Base-by-base conservation (phyloP, 2,113 vertebrate genomes). In the Prunella himalayana region DNA sequence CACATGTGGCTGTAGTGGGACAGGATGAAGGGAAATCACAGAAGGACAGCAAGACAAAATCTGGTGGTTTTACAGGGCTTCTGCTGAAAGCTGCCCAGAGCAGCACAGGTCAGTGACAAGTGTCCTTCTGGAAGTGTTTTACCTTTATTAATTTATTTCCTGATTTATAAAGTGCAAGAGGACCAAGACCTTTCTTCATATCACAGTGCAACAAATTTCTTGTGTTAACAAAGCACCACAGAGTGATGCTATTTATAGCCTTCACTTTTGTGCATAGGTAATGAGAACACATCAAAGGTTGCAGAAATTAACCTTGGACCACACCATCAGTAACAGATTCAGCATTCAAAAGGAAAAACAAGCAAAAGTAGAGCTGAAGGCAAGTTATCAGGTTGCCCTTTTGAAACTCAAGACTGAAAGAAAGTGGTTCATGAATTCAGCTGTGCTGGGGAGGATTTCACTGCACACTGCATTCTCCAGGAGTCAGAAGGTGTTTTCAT, bases 281-380 rank as follows among this genome's bases (percentile, higher is more conserved):
- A 92, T 56, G 63, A 83, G 86, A 82, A 80, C 63, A 45, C 50
- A 24, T 17, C 50, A 94, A 86, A 95, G 92, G 75, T 53, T 49
- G 42, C 1, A 65, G 75, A 85, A 96, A 93, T 88, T 93, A 92
- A 92, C 94, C 82, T 93, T 70, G 82, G 63, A 65, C 57, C 7
- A 9, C 45, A 15, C 8, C 1, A 53, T 53, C 45, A 1, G 60
- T 23, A 51, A 39, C 39, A 86, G 51, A 63, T 44, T 60, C 24
- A 2, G 57, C 47, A 11, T 54, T 79, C 57, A 78, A 71, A 86
- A 72, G n/a, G 7, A 71, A n/a, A 31, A 56, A 41, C 19, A 80
- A 87, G 70, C 37, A 28, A 7, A 87, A 76, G 49, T 4, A 65
- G 53, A 84, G 76, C 37, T 85, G 84, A 83, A 69, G 50, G 22